Evolutionary conservation across 2,888 invertebrate genomes (phyloP), one percentile per base, ranked within the genome.

Genomic region (Thalpophila matura): DNA sequence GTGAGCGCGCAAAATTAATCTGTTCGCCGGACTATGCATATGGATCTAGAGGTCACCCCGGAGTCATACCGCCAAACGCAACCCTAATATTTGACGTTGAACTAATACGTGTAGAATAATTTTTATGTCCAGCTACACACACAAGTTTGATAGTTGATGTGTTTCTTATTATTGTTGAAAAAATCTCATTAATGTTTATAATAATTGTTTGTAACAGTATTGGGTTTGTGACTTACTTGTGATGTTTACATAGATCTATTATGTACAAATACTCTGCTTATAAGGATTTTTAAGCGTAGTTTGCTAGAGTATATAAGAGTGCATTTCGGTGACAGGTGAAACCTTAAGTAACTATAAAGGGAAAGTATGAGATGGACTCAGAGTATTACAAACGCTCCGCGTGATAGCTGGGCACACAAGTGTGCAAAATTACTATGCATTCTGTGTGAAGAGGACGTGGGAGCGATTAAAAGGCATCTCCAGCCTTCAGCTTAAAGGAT

Each of bases 1-100:
- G 99, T 10, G 98, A 99, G 91, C 96, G 98, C 69, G 99, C 99
- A 35, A 98, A 95, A 87, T 95, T 99, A 79, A 98, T 97, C 54
- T 99, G 99, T 92, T 97, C 98, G 9, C 98, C 99, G 0, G 99
- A 99, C 89, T 99, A 97, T 93, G 99, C 98, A 27, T 99, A 99
- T 89, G 99, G 99, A 27, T 95, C 97, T 45, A 96, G 97, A 86
- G 99, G 99, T 12, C 98, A 98, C 88, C 98, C 98, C 49, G 98
- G 98, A 85, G 96, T 98, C 86, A 99, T 99, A 86, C 99, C 99
- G 81, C 98, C 98, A 68, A 99, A 99, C 93, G 96, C 99, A 37
- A 98, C 97, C 40, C 96, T 99, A 68, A 97, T 98, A 86, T 99
- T 99, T 92, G 99, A 99, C 88, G 99, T 99, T 81, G 99, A 99